Base-by-base conservation (phyloP, 2,113 vertebrate species). In the Rousettus leschenaultii region DNA sequence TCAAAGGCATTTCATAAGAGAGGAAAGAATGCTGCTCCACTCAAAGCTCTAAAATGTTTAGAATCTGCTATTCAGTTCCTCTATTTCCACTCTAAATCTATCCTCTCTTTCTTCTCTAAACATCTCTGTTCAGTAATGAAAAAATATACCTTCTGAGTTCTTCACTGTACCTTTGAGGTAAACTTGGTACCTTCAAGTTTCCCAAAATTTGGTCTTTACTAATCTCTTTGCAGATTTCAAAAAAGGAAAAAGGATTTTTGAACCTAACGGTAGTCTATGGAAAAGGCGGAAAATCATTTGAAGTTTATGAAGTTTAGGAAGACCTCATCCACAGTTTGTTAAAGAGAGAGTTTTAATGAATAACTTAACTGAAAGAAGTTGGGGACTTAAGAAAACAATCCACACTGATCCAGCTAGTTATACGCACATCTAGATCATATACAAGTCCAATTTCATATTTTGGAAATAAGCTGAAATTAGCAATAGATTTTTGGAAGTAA, bases 1-100 rank as follows among this genome's bases (percentile, higher is more conserved):
- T 83, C 73, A 95, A 94, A 97, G 45, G 74, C 38, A 78, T 70
- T 89, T 94, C 35, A 59, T 82, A 90, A 87, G 45, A 92, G 70
- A 96, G 38, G 77, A 92, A 88, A 97, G 80, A 95, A 91, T 51
- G 26, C 33, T 68, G 30, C 33, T 68, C 22, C 30, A 74, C n/a
- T 95, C 10, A 53, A 86, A 89, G 55, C 85, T 95, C 77, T 95
- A 90, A 95, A 87, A 71, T 73, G 61, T 89, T 86, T 78, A 73
- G 53, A 75, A 77, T 70, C 66, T 82, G 35, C 43, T n/a, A 38
- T 77, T 91, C 82, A 57, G 14, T 65, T 68, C 24, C 24, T 85
- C 75, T 77, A 5, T 68, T 92, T 82, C 70, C 19, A 85, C 59
- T 82, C 55, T 51, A 51, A 16, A 84, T 71, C 86, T 91, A 48